Conservation (phyloP, 1,140 invertebrate genomes). For the Euwallacea fornicatus region DNA sequence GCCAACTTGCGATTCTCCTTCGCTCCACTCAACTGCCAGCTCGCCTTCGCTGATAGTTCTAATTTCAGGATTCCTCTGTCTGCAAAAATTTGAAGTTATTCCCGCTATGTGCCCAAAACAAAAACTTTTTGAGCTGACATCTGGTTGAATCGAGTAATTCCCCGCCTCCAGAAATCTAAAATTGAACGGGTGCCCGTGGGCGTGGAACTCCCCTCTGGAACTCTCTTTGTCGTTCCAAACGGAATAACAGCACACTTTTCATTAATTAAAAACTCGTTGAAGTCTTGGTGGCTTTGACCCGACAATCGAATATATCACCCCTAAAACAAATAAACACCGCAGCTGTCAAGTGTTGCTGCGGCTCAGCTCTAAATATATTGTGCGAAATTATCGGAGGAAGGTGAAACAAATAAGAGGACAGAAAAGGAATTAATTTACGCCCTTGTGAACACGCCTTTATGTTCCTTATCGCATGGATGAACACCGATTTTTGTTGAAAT, state of each 20-base stretch:
- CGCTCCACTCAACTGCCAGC: too few species aligned
- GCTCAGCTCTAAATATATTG: slow-evolving; percentile 19
- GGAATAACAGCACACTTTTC: slow-evolving; percentile 29
- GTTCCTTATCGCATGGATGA: slow-evolving; percentile 27
- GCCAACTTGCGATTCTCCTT: too few species aligned
- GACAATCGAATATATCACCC: slow-evolving; percentile 31
- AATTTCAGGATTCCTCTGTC: too few species aligned
- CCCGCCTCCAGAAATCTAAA: slow-evolving; percentile 31
- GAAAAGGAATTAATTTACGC: slow-evolving; percentile 34
- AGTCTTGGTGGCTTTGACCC: slow-evolving; percentile 30
- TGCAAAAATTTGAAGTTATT: too few species aligned
- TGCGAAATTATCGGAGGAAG: slow-evolving; percentile 30
- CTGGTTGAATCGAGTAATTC: slow-evolving; percentile 22
- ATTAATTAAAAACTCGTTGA: slow-evolving; percentile 36
- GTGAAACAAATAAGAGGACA: slow-evolving; percentile 29
- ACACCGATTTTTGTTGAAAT: slow-evolving; percentile 26
- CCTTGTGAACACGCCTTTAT: slow-evolving; percentile 29
- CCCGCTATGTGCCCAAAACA: neutral
- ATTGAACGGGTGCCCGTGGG: slow-evolving; percentile 29
- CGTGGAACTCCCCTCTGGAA: slow-evolving; percentile 16
- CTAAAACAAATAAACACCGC: slow-evolving; percentile 32
- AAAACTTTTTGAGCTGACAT: slow-evolving; percentile 12
- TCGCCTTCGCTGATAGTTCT: too few species aligned
- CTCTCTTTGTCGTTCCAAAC: slow-evolving; percentile 11
- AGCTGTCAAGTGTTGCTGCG: slow-evolving; percentile 34